phyloP scores from a whole-genome alignment of 2,888 invertebrate genomes.

The Sesia apiformis region DNA sequence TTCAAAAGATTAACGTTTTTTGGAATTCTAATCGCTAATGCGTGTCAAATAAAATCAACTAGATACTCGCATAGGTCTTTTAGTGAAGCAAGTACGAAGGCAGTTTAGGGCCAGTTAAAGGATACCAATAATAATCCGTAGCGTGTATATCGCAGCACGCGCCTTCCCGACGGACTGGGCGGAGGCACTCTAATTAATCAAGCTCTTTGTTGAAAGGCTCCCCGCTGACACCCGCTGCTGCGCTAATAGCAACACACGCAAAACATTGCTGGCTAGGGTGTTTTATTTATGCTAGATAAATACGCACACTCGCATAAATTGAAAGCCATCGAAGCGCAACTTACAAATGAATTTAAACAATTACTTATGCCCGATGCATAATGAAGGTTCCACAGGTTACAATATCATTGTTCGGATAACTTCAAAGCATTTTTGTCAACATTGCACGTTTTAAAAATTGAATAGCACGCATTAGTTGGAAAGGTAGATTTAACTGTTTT shows the following conservation, averaged over 20 bases:
- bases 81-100: background rate
- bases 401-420: too few species aligned
- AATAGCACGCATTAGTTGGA: too few species aligned
- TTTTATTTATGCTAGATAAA: slow-evolving; percentile 45
- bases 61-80: too few species aligned
- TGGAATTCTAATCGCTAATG: too few species aligned
- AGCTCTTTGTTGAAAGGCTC: slow-evolving; percentile 53
- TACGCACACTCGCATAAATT: slow-evolving; percentile 51
- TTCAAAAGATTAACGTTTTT: too few species aligned
- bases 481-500: too few species aligned
- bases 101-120: background rate
- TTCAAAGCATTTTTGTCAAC: too few species aligned
- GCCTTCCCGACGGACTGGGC: slow-evolving; percentile 51
- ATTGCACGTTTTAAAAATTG: too few species aligned
- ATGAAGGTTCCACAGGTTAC: too few species aligned
- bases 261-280: slow-evolving; percentile 42
- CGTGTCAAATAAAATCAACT: too few species aligned
- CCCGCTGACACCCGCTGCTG: slow-evolving; percentile 10
- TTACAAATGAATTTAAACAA: slow-evolving; percentile 19
- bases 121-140: slow-evolving; percentile 37
- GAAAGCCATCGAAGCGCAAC: slow-evolving; percentile 43
- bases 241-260: slow-evolving; percentile 53
- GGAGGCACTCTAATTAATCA: slow-evolving; percentile 71
- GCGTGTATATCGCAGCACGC: slow-evolving; percentile 39
- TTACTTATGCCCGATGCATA: background rate